Conservation (phyloP, 2,888 invertebrate species). For the Drosophila diplacantha region DNA sequence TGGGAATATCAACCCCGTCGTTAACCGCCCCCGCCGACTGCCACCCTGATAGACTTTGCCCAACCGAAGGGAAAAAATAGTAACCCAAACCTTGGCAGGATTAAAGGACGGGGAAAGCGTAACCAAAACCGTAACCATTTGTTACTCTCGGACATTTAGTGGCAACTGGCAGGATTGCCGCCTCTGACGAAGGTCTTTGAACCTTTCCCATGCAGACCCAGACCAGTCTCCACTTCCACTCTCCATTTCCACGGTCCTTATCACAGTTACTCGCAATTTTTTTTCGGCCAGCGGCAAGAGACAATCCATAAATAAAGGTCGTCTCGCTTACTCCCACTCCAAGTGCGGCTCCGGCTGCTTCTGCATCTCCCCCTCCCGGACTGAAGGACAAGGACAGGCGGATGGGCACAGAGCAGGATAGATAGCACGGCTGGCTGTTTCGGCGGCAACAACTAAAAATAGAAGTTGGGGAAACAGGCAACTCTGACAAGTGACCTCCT, state of each 20-base stretch:
- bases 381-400: slow-evolving; percentile 7
- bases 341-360: slow-evolving; percentile 1
- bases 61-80: slow-evolving; percentile 3
- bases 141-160: slow-evolving; percentile 16
- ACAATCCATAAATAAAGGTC: slow-evolving; percentile 26
- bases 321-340: slow-evolving; percentile 22
- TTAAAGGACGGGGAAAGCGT: slow-evolving; percentile 1
- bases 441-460: slow-evolving; percentile 17
- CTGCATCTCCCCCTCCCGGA: background rate
- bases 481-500: slow-evolving; percentile 22
- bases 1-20: slow-evolving; percentile 19
- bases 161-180: slow-evolving; percentile 21
- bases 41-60: slow-evolving; percentile 4
- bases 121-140: slow-evolving; percentile 17
- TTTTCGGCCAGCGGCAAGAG: slow-evolving; percentile 9
- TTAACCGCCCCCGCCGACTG: slow-evolving; percentile 10
- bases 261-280: background rate
- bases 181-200: slow-evolving; percentile 12
- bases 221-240: slow-evolving; percentile 1
- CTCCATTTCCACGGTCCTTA: slow-evolving; percentile 15
- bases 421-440: slow-evolving; percentile 7
- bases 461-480: slow-evolving; percentile 16
- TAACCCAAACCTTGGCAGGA: slow-evolving; percentile 10
- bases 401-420: slow-evolving; percentile 12
- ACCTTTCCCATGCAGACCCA: slow-evolving; percentile 8